Base-by-base conservation (phyloP, 2,797 vertebrate genomes). In the Echeneis naucrates region DNA sequence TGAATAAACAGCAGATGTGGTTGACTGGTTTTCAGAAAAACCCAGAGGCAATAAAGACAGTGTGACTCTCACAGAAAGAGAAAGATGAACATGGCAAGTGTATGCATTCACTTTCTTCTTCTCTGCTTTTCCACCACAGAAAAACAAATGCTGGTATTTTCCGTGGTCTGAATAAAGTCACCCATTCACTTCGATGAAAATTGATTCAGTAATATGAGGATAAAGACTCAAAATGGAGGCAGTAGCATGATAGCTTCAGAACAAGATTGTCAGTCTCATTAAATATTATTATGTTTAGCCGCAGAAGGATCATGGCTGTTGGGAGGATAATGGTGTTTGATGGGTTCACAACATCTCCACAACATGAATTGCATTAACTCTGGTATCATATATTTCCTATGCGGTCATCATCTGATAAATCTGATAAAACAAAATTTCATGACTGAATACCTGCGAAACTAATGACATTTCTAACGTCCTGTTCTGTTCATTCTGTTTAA, bases 1-100 rank as follows among this genome's bases (percentile, higher is more conserved):
- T 68, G 48, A 68, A 75, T 73, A 85, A 90, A 87, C 81, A 86
- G 76, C 72, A 84, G 79, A 84, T 68, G 58, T 5, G 27, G 70
- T 83, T 24, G 35, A 69, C 58, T 85, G 82, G 52, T 64, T 87
- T 56, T 62, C 61, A 73, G 54, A 69, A 80, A n/a, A 80, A 64
- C 53, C 77, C 70, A n/a, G 7, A 56, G 72, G 77, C 40, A 73
- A 63, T 56, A 44, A 47, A 64, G 30, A 14, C 45, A 5, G 21
- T 40, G 40, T 73, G 77, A 73, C n/a, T 68, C 16, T 72, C 33
- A 66, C 23, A 3, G 67, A 60, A 13, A 69, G 44, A 52, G 27
- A 16, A 2, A 40, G 8, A 58, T 33, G 12, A 51, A 55, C 6
- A 67, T 21, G 13, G 32, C 2, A 4, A n/a, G n/a, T n/a, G n/a